Base-by-base conservation (phyloP, 2,888 invertebrate species). In the Malachius bipustulatus region DNA sequence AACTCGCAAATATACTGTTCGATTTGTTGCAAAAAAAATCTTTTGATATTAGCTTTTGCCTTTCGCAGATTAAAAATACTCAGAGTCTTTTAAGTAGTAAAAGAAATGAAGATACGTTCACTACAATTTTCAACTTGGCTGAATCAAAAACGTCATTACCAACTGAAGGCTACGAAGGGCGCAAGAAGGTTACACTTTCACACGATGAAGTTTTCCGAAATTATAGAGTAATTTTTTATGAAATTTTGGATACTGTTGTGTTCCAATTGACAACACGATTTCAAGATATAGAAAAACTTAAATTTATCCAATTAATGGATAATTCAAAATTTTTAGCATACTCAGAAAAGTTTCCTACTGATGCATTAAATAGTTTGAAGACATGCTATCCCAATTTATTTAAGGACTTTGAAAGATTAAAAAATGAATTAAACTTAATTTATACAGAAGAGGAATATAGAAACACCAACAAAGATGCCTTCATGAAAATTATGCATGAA, bases 131-230 rank as follows among this genome's bases (percentile, higher is more conserved):
- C n/a, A n/a, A 19, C 6, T 8, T 8, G n/a, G 24, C 24, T n/a
- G n/a, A n/a, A n/a, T n/a, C n/a, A n/a, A n/a, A 19, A 19, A 19
- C n/a, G 24, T n/a, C 6, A 19, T 19, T 19, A 19, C 24, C 24
- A n/a, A 19, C 6, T 8, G 6, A 19, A n/a, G 24, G n/a, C 6
- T 19, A 8, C n/a, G 6, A 8, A 19, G n/a, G n/a, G 6, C 6
- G n/a, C 24, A 19, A 19, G 6, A 19, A n/a, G 6, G 24, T n/a
- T 19, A n/a, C 24, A 8, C 24, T 19, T 19, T 8, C 6, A 6
- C 24, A 19, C 6, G 24, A 19, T 8, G n/a, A 6, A 19, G n/a
- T 19, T 19, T 8, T 6, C 24, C 6, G 6, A 19, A 19, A 19
- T 8, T 19, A 19, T n/a, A 19, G 24, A 19, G 24, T n/a, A 8